Conservation (phyloP, 2,888 invertebrate species). For the Polydrusus tereticollis region DNA sequence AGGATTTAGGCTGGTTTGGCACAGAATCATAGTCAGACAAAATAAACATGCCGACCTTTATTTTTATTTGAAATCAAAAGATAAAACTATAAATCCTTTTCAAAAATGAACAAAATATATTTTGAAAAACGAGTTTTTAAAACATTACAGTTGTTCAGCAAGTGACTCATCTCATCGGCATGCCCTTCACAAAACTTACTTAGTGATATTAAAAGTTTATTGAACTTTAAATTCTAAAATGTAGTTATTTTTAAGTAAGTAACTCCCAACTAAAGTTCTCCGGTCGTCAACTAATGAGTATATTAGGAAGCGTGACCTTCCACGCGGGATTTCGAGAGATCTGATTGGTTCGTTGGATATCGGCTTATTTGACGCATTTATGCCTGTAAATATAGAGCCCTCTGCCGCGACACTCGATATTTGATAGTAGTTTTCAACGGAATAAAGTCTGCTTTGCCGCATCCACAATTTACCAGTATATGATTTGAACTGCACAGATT, state of each 20-base stretch:
- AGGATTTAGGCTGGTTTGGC: too few species aligned
- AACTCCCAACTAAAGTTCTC: not conserved
- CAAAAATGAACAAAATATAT: too few species aligned
- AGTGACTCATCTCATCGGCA: not conserved
- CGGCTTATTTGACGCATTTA: constrained; percentile 9
- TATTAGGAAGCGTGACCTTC: too few species aligned
- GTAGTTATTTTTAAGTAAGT: not conserved
- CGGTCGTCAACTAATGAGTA: not conserved
- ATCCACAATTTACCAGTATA: not conserved
- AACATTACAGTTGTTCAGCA: not conserved
- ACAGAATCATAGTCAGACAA: too few species aligned
- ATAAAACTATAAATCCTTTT: too few species aligned
- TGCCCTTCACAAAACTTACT: not conserved
- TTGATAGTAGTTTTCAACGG: not conserved
- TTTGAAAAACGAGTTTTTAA: too few species aligned
- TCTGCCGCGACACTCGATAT: constrained; percentile 5
- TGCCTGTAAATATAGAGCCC: constrained; percentile 9
- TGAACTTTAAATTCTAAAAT: not conserved
- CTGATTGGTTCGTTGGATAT: too few species aligned
- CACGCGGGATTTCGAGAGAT: too few species aligned
- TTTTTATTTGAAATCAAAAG: too few species aligned
- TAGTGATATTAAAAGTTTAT: not conserved
- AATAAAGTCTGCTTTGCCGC: not conserved
- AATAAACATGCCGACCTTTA: too few species aligned
- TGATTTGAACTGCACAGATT: too few species aligned